These are phyloP conservation scores for Chaunax sp. DNA, from an alignment of 2,797 vertebrate genomes.

Conservation along the genomic window DNA sequence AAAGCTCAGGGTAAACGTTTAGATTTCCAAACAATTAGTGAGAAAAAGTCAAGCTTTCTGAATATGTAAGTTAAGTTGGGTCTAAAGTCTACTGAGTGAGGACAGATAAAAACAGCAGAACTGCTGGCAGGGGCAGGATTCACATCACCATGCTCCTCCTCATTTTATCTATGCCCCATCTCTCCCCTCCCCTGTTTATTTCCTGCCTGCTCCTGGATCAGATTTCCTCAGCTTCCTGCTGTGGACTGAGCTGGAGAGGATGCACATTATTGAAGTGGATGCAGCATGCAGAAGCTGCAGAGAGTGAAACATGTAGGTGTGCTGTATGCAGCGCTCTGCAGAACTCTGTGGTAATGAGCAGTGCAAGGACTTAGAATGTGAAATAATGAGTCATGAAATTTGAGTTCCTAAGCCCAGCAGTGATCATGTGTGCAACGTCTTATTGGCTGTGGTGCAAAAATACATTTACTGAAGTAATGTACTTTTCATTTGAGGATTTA, in stretches of 20 bases:
- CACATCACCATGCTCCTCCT: constrained; percentile 34
- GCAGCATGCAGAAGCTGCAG: background rate
- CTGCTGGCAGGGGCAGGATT: constrained; percentile 53
- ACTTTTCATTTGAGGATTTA: too few species aligned
- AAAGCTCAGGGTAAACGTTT: background rate
- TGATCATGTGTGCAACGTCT: too few species aligned
- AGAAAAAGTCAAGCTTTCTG: constrained; percentile 7
- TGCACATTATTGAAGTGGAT: constrained; percentile 35
- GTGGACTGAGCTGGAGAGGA: constrained; percentile 37
- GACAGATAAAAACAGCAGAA: constrained; percentile 14
- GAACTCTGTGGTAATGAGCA: too few species aligned
- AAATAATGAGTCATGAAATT: too few species aligned
- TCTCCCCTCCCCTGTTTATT: constrained; percentile 51
- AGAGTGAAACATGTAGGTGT: background rate
- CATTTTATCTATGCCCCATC: constrained; percentile 55
- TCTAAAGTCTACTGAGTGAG: constrained; percentile 26
- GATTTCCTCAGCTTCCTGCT: constrained; percentile 65
- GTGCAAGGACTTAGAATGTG: too few species aligned
- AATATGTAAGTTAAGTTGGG: background rate
- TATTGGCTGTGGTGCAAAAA: too few species aligned
- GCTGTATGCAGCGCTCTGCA: too few species aligned
- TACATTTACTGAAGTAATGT: too few species aligned
- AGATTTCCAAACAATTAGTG: background rate
- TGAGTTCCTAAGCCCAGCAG: too few species aligned
- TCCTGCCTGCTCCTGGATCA: constrained; percentile 60